These are phyloP conservation scores for Hylaeus anthracinus DNA, from an alignment of 1,140 invertebrate species.

Conservation along the genomic window DNA sequence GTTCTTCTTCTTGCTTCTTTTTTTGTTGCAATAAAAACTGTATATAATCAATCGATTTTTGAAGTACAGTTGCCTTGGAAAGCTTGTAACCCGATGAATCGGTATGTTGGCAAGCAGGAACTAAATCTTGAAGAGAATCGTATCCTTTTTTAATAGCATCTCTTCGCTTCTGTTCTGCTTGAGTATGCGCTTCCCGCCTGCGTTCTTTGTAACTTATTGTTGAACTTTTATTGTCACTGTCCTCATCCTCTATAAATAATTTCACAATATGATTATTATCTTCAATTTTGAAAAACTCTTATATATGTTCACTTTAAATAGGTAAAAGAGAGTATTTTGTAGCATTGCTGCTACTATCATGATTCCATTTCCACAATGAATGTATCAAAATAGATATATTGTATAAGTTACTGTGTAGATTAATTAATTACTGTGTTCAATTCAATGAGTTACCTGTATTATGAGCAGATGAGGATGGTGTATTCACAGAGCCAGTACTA, in stretches of 20 bases:
- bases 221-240: constrained; percentile 90
- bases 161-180: constrained; percentile 97
- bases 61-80: constrained; percentile 97
- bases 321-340: too few relatives aligned
- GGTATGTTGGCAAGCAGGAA: constrained; percentile 94
- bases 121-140: constrained; percentile 93
- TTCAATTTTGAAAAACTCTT: background rate
- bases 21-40: constrained; percentile 95
- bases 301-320: too few relatives aligned
- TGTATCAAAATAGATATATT: too few relatives aligned
- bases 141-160: constrained; percentile 99
- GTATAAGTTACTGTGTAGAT: background rate
- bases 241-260: constrained; percentile 90
- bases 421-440: background rate
- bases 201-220: constrained; percentile 95
- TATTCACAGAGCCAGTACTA: constrained; percentile 91
- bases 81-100: constrained; percentile 94
- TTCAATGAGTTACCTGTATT: constrained; percentile 86
- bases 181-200: constrained; percentile 96
- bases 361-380: too few relatives aligned
- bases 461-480: constrained; percentile 91
- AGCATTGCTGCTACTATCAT: too few relatives aligned
- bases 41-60: constrained; percentile 95
- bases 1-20: constrained; percentile 95
- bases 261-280: background rate